Evolutionary conservation across 1,140 invertebrate species (phyloP).

Genomic region (Platyscapa corneri): DNA sequence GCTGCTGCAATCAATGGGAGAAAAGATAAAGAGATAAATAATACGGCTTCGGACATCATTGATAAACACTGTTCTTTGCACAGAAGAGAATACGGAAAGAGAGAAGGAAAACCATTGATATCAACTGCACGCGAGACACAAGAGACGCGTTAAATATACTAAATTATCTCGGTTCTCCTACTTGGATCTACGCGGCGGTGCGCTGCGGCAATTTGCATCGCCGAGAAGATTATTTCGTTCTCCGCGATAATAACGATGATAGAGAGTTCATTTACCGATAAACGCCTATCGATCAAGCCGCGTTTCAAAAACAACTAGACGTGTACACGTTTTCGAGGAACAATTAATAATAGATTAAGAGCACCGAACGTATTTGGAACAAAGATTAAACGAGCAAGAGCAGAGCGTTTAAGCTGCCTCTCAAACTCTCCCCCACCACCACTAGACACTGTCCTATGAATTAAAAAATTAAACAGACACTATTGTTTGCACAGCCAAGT

Average conservation of each 20-base stretch:
- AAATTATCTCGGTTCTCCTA: background rate
- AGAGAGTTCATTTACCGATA: background rate
- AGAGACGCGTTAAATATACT: background rate
- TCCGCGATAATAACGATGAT: background rate
- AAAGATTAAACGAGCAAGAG: no score
- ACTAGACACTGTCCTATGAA: no score
- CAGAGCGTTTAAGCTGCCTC: no score
- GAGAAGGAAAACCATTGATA: background rate
- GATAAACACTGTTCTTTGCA: background rate
- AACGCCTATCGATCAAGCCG: background rate
- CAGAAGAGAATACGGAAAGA: background rate
- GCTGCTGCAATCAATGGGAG: background rate
- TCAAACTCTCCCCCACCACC: no score
- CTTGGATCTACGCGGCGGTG: background rate
- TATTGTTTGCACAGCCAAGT: background rate
- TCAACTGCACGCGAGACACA: background rate
- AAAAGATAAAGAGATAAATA: constrained; percentile 7
- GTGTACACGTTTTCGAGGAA: background rate
- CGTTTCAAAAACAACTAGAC: background rate
- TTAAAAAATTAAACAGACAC: no score
- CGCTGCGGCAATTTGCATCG: constrained; percentile 3
- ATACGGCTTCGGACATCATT: background rate
- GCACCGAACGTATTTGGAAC: background rate
- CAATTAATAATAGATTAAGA: background rate
- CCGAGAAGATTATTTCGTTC: constrained; percentile 4